phyloP scores from a whole-genome alignment of 2,113 vertebrate species.

The Dasypus novemcinctus region DNA sequence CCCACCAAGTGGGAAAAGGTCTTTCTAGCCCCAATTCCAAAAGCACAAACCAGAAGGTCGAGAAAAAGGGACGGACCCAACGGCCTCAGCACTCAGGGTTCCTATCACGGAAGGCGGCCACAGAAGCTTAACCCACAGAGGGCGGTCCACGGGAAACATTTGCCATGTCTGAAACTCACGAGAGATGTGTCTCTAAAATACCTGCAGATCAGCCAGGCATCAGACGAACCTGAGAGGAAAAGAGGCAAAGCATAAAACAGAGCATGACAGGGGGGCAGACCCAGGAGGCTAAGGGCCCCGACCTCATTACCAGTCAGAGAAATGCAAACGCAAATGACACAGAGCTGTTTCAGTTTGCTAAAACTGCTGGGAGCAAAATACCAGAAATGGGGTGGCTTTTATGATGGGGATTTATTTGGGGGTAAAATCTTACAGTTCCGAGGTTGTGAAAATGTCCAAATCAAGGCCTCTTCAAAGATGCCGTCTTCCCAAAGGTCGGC shows the following conservation, averaged over 20 bases:
- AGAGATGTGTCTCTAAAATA: neutral
- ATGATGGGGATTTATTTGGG: no score
- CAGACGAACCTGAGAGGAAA: neutral
- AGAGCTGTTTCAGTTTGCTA: neutral
- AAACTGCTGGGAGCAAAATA: no score
- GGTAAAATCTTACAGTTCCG: no score
- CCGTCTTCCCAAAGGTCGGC: no score
- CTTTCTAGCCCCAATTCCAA: neutral
- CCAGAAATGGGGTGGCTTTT: no score
- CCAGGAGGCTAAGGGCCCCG: neutral
- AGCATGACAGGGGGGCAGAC: neutral
- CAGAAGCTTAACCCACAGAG: neutral
- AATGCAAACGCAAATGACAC: accelerated
- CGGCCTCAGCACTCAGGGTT: neutral
- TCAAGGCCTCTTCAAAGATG: no score
- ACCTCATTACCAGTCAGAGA: neutral
- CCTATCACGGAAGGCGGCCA: no score
- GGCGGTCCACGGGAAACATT: neutral
- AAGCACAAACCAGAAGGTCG: neutral
- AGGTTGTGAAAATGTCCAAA: no score
- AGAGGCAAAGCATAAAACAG: neutral
- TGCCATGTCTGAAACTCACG: neutral
- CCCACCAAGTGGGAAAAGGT: neutral
- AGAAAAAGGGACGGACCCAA: neutral
- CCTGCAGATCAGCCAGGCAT: neutral